These are phyloP conservation scores for Andrena dorsata DNA, from an alignment of 2,888 invertebrate species.

Conservation along the genomic window DNA sequence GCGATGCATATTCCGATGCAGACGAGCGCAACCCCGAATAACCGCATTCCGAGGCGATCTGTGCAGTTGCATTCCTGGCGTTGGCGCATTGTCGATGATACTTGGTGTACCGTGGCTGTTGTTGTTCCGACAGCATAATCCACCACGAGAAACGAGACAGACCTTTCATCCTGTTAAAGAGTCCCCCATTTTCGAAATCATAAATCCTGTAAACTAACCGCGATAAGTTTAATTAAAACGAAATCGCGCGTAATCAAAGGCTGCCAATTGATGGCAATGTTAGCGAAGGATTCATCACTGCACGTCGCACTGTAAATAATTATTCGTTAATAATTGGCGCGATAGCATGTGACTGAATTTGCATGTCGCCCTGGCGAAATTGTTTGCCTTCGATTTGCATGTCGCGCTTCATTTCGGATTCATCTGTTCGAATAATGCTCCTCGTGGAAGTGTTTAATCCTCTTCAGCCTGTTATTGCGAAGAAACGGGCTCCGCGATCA, in stretches of 20 bases:
- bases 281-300: not conserved
- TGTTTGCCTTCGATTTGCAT: conserved; percentile 8
- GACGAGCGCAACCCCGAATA: conserved; percentile 41
- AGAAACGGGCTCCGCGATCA: not conserved
- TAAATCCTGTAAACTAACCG: not conserved
- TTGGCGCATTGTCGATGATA: conserved; percentile 59
- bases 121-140: conserved; percentile 42
- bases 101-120: conserved; percentile 34
- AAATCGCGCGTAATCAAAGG: not conserved
- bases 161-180: conserved; percentile 18
- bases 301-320: not conserved
- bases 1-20: conserved; percentile 48
- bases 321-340: not conserved
- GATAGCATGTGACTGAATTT: not conserved
- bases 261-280: not conserved
- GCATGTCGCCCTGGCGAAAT: not conserved
- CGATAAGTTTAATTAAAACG: not conserved
- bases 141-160: conserved; percentile 26
- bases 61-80: conserved; percentile 58
- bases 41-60: conserved; percentile 66
- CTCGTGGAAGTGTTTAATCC: not conserved
- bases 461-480: not conserved
- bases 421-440: not conserved
- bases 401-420: not conserved
- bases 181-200: not conserved